A percentile compares a stretch with the other conserved stretches of the same genome.
Conservation (phyloP, 2,113 vertebrate species). For the Oncorhynchus nerka region DNA sequence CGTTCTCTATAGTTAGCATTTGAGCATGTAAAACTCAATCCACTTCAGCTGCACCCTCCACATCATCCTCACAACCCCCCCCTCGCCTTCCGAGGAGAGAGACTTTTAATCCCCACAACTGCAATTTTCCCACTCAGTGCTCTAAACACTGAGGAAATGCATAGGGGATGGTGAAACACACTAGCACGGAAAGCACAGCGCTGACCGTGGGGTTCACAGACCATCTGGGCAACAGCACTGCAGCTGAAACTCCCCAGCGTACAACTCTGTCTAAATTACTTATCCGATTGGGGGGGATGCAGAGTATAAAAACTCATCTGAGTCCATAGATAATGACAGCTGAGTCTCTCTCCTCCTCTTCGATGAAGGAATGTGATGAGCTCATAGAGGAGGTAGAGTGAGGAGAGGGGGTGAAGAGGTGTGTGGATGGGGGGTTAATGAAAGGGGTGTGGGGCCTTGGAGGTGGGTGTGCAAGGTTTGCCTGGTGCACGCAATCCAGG, state of each 20-base stretch:
- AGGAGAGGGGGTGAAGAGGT: conserved; percentile 14
- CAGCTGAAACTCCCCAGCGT: conserved; percentile 19
- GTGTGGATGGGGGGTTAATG: background rate
- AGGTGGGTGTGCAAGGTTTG: background rate
- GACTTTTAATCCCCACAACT: conserved; percentile 44
- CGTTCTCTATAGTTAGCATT: conserved; percentile 59
- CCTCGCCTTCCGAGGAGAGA: background rate
- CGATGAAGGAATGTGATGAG: conserved; percentile 57
- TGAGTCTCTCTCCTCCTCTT: conserved; percentile 14
- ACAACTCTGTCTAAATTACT: conserved; percentile 34
- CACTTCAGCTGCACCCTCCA: background rate
- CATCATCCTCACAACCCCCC: conserved; percentile 26
- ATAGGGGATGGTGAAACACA: conserved; percentile 56
- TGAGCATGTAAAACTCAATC: conserved; percentile 43
- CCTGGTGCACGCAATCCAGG: conserved; percentile 93
- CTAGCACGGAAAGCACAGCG: conserved; percentile 32
- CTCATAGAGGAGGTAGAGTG: conserved; percentile 42
- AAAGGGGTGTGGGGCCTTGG: background rate
- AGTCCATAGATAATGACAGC: conserved; percentile 44
- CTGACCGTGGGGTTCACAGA: conserved; percentile 46
- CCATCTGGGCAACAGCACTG: conserved; percentile 65
- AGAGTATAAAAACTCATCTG: conserved; percentile 43
- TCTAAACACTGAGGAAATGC: conserved; percentile 49
- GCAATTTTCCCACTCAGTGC: conserved; percentile 48
- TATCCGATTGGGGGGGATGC: conserved; percentile 22